phyloP scores from a whole-genome alignment of 2,888 invertebrate species.

The Phragmatobia fuliginosa region DNA sequence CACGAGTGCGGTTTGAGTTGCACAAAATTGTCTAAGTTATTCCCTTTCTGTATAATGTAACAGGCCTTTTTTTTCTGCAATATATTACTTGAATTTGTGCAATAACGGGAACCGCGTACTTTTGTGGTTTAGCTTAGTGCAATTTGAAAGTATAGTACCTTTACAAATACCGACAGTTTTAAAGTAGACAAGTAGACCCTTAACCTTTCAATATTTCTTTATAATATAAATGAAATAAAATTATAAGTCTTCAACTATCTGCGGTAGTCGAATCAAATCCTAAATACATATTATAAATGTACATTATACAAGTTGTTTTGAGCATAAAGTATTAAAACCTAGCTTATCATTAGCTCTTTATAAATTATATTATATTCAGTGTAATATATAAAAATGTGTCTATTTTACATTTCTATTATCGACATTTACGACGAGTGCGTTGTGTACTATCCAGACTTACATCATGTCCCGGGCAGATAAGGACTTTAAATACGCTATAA shows the following conservation, averaged over 20 bases:
- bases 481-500: neutral
- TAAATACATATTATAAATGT: conserved; percentile 53
- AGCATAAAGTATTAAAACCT: neutral
- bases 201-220: conserved; percentile 34
- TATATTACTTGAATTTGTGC: conserved; percentile 58
- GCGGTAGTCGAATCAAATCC: conserved; percentile 42
- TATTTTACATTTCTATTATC: too few species aligned
- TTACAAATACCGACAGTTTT: conserved; percentile 54
- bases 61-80: conserved; percentile 46
- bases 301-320: neutral
- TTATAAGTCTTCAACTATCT: conserved; percentile 24
- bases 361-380: too few species aligned
- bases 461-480: too few species aligned
- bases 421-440: neutral
- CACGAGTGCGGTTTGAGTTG: conserved; percentile 65
- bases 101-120: conserved; percentile 61
- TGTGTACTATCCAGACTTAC: neutral
- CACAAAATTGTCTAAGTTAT: conserved; percentile 50
- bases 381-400: too few species aligned
- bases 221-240: conserved; percentile 43
- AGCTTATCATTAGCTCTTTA: neutral
- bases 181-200: conserved; percentile 50
- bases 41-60: conserved; percentile 49
- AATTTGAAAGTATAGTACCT: conserved; percentile 51
- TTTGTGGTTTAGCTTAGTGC: conserved; percentile 55